Evolutionary conservation across 2,797 vertebrate species (phyloP).

Genomic region (Carduelis carduelis): DNA sequence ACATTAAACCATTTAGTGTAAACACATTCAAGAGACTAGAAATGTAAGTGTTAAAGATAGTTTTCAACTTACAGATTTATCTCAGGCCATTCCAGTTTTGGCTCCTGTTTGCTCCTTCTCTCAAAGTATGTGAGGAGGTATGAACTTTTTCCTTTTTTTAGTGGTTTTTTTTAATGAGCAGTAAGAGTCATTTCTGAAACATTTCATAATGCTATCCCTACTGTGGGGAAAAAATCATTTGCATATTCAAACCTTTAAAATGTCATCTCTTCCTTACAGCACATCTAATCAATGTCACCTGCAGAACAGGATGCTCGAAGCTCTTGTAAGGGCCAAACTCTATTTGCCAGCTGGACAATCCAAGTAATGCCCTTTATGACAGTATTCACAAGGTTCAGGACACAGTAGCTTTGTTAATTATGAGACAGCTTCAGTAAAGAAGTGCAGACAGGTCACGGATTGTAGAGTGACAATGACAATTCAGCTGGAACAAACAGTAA

Average conservation of each 20-base stretch:
- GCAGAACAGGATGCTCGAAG: background rate
- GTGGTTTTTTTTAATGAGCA: background rate
- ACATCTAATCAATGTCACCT: slow-evolving; percentile 10
- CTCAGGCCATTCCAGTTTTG: background rate
- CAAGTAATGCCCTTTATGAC: slow-evolving; percentile 2
- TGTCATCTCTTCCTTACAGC: slow-evolving; percentile 14
- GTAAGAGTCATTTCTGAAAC: background rate
- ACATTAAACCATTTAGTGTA: background rate
- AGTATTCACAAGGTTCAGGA: background rate
- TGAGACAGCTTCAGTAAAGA: background rate
- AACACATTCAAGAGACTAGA: background rate
- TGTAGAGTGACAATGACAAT: slow-evolving; percentile 29
- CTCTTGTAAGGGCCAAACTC: background rate
- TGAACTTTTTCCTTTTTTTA: background rate
- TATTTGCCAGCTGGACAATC: slow-evolving; percentile 15
- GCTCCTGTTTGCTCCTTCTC: background rate
- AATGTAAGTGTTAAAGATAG: background rate
- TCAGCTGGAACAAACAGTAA: slow-evolving; percentile 42
- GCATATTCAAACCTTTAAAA: slow-evolving; percentile 49
- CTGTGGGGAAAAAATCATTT: background rate
- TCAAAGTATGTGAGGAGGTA: background rate
- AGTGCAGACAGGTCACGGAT: background rate
- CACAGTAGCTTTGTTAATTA: background rate
- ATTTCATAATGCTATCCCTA: slow-evolving; percentile 8
- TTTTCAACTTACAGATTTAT: background rate